Conservation (phyloP, 2,113 vertebrate species). For the Anoplopoma fimbria region DNA sequence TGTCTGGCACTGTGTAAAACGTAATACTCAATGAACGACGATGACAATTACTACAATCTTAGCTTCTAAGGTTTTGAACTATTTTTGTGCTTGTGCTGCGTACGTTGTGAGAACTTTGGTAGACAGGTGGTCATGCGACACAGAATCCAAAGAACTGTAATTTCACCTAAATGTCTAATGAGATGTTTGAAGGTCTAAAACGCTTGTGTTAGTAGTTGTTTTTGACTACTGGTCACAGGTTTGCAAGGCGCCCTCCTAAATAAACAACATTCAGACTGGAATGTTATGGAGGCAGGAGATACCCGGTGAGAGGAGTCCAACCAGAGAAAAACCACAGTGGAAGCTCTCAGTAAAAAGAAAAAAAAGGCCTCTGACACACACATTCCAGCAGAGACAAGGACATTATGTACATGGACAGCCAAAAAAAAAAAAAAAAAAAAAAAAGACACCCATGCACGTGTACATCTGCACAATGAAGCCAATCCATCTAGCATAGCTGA, state of each 20-base stretch:
- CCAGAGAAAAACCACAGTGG: conserved; percentile 48
- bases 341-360: conserved; percentile 58
- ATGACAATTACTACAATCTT: conserved; percentile 49
- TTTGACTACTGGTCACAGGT: conserved; percentile 9
- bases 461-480: conserved; percentile 90
- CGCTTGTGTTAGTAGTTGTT: conserved; percentile 18
- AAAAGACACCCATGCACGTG: conserved; percentile 54
- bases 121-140: conserved; percentile 45
- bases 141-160: conserved; percentile 1
- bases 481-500: conserved; percentile 91
- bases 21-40: conserved; percentile 44
- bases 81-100: conserved; percentile 65
- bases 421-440: neutral
- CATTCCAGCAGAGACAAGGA: conserved; percentile 62
- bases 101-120: conserved; percentile 53
- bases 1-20: conserved; percentile 40
- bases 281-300: conserved; percentile 59
- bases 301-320: conserved; percentile 43
- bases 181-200: conserved; percentile 21
- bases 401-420: conserved; percentile 39
- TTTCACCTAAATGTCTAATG: conserved; percentile 7
- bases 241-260: conserved; percentile 10
- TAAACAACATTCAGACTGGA: conserved; percentile 59
- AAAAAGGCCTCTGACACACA: conserved; percentile 57
- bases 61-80: conserved; percentile 43